Percentiles rank a stretch among this genome's conserved stretches.
Conservation (phyloP, 2,113 vertebrate species). For the Craseonycteris thonglongyai region DNA sequence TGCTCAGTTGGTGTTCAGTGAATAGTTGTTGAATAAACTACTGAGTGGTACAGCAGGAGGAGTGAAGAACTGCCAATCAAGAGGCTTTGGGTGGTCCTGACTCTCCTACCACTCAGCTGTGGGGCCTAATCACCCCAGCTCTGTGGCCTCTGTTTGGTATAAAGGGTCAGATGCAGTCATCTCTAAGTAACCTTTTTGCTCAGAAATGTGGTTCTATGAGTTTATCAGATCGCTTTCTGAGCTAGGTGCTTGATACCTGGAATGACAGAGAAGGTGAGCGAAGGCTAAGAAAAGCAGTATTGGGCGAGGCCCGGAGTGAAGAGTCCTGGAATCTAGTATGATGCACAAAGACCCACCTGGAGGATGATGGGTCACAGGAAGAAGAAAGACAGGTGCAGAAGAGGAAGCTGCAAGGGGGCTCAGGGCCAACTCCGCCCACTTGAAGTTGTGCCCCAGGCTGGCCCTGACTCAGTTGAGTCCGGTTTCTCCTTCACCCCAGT, state of each 20-base stretch:
- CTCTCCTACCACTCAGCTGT: background rate
- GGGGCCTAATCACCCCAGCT: background rate
- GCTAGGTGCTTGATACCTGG: too few species aligned
- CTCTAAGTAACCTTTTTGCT: background rate
- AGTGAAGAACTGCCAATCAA: background rate
- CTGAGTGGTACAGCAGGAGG: background rate
- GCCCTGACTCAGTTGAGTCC: background rate
- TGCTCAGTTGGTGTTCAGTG: background rate
- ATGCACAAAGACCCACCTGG: background rate
- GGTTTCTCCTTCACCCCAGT: rapidly evolving
- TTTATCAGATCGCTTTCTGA: background rate
- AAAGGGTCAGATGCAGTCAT: background rate
- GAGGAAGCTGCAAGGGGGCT: too few species aligned
- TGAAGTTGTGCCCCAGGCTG: background rate
- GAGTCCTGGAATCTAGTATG: background rate
- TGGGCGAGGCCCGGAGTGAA: too few species aligned
- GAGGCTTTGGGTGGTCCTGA: background rate
- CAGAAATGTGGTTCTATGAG: background rate
- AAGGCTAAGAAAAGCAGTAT: background rate
- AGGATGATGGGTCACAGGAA: background rate
- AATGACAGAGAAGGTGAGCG: background rate
- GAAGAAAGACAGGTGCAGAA: background rate
- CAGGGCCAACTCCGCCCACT: background rate
- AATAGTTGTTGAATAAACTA: background rate
- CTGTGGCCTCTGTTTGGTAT: background rate